Percentiles rank a stretch among this genome's conserved stretches.
Evolutionary conservation across 2,797 vertebrate genomes (phyloP).

Genomic region (Muscicapa comitata): DNA sequence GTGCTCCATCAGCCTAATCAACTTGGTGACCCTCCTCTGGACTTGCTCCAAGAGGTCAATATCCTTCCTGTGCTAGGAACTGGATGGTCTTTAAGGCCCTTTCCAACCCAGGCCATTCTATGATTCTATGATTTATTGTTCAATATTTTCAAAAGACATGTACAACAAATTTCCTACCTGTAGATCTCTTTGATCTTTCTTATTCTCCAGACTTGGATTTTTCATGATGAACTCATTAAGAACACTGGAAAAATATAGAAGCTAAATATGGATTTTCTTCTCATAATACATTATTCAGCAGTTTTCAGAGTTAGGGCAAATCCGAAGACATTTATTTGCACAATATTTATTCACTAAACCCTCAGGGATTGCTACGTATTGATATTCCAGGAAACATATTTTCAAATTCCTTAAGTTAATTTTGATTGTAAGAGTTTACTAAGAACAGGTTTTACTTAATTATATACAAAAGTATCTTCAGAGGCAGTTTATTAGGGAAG

Average conservation of each 20-base stretch:
- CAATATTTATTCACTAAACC: neutral
- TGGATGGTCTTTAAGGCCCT: neutral
- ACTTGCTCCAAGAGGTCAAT: neutral
- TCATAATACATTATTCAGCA: neutral
- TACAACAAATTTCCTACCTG: slow-evolving; percentile 79
- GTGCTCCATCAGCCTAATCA: neutral
- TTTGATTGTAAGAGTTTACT: neutral
- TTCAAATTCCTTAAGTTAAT: neutral
- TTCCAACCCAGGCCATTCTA: neutral
- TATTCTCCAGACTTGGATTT: slow-evolving; percentile 95
- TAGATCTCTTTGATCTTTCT: slow-evolving; percentile 97
- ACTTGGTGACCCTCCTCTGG: neutral
- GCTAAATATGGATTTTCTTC: neutral
- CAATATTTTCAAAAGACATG: neutral
- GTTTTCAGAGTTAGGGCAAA: neutral
- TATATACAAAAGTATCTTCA: neutral
- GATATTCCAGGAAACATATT: neutral
- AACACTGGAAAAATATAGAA: slow-evolving; percentile 71
- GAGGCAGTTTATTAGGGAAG: neutral
- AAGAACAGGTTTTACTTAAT: neutral
- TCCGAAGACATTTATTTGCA: neutral
- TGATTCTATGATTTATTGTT: neutral
- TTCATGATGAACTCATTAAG: slow-evolving; percentile 99
- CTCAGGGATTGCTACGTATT: neutral
- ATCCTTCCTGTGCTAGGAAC: neutral